phyloP scores from a whole-genome alignment of 2,888 invertebrate species.

The Sesia bembeciformis region DNA sequence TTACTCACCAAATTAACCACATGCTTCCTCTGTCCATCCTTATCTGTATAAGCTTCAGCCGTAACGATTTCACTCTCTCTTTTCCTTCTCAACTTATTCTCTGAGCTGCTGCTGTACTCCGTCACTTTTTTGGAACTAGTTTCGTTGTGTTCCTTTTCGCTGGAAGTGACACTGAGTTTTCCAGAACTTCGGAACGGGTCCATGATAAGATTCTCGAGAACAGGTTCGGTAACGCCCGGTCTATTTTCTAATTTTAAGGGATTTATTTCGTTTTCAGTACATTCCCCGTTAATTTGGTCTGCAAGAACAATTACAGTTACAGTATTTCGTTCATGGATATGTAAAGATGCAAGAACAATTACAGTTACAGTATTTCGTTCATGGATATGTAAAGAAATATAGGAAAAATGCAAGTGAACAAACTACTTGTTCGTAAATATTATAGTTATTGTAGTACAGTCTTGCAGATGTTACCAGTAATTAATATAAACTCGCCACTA shows the following conservation, averaged over 20 bases:
- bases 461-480: no score
- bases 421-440: neutral
- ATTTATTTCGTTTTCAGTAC: slow-evolving; percentile 77
- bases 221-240: slow-evolving; percentile 55
- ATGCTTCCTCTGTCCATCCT: slow-evolving; percentile 81
- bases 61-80: slow-evolving; percentile 82
- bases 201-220: slow-evolving; percentile 66
- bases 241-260: slow-evolving; percentile 74
- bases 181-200: slow-evolving; percentile 47
- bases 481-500: no score
- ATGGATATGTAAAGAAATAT: no score
- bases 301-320: slow-evolving; percentile 9
- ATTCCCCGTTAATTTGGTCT: slow-evolving; percentile 79
- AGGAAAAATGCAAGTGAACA: slow-evolving; percentile 5
- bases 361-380: no score
- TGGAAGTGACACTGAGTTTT: slow-evolving; percentile 49
- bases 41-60: slow-evolving; percentile 78
- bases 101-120: slow-evolving; percentile 37
- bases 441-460: no score
- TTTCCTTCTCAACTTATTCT: slow-evolving; percentile 70
- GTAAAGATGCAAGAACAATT: slow-evolving; percentile 26
- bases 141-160: slow-evolving; percentile 42
- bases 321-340: no score
- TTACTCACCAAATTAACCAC: slow-evolving; percentile 82
- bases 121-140: slow-evolving; percentile 28